These are phyloP conservation scores for Elymnias hypermnestra DNA, from an alignment of 1,140 invertebrate species.

Conservation along the genomic window DNA sequence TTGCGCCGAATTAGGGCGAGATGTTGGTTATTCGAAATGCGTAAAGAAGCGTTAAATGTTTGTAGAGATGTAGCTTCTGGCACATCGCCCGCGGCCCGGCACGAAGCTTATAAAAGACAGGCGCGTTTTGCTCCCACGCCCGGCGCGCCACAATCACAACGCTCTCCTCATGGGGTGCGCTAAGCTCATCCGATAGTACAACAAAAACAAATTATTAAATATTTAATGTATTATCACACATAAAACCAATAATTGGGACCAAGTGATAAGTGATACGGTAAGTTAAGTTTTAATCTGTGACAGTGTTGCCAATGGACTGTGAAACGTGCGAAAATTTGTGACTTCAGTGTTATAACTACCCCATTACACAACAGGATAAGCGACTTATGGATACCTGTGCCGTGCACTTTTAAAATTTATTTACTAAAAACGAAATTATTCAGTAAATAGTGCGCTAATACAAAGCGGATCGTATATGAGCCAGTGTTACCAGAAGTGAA, in stretches of 20 bases:
- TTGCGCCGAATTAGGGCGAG: slow-evolving; percentile 19
- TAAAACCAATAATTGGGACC: slow-evolving; percentile 57
- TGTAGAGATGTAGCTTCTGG: slow-evolving; percentile 44
- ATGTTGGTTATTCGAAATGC: slow-evolving; percentile 3
- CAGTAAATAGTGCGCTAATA: slow-evolving; percentile 10
- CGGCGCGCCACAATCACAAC: slow-evolving; percentile 58
- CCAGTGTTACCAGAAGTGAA: slow-evolving; percentile 52
- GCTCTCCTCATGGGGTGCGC: slow-evolving; percentile 70
- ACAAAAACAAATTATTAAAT: slow-evolving; percentile 48
- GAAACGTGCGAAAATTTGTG: slow-evolving; percentile 55
- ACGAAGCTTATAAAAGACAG: slow-evolving; percentile 72
- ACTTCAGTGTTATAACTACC: slow-evolving; percentile 51
- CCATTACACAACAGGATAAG: slow-evolving; percentile 29
- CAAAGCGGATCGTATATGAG: slow-evolving; percentile 17
- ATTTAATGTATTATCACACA: slow-evolving; percentile 48
- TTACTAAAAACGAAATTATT: slow-evolving; percentile 10
- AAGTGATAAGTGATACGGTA: slow-evolving; percentile 74
- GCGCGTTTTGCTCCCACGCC: slow-evolving; percentile 57
- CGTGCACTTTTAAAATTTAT: not conserved
- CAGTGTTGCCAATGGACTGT: slow-evolving; percentile 50
- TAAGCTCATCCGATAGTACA: slow-evolving; percentile 61
- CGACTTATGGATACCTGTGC: slow-evolving; percentile 14
- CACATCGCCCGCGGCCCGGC: slow-evolving; percentile 51
- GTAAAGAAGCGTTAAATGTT: slow-evolving; percentile 23
- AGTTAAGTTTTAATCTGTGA: slow-evolving; percentile 50